These are phyloP conservation scores for Paraescarpia echinospica DNA, from an alignment of 1,140 invertebrate species.

Conservation along the genomic window DNA sequence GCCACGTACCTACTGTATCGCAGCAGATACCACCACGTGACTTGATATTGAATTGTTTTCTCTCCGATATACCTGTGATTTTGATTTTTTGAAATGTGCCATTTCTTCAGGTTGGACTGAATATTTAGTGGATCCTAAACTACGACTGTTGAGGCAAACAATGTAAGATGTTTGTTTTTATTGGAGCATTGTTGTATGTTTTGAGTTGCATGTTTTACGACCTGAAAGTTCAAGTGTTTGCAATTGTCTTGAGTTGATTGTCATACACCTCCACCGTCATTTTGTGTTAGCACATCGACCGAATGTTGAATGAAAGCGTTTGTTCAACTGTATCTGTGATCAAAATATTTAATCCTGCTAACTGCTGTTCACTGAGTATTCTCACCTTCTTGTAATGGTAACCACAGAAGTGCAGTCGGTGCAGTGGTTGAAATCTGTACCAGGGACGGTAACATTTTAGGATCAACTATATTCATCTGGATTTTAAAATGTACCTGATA, in stretches of 20 bases:
- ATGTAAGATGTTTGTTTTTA: neutral
- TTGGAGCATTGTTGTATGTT: neutral
- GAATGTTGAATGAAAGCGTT: neutral
- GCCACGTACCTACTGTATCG: too few species aligned
- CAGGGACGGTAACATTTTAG: too few species aligned
- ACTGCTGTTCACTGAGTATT: neutral
- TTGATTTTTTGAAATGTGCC: neutral
- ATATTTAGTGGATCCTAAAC: neutral
- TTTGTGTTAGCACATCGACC: neutral
- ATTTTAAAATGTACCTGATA: too few species aligned
- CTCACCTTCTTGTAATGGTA: neutral
- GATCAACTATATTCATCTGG: too few species aligned
- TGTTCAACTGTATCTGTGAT: neutral
- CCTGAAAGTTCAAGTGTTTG: neutral
- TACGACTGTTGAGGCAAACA: neutral
- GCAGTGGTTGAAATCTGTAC: neutral
- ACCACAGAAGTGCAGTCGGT: neutral
- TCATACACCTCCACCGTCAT: neutral
- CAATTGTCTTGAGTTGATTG: neutral
- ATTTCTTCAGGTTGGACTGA: neutral
- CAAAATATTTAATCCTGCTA: neutral
- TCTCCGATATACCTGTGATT: neutral
- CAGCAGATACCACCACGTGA: neutral
- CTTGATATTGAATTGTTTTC: neutral
- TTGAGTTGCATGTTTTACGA: neutral